Evolutionary conservation across 1,140 invertebrate genomes (phyloP), one percentile per base, ranked within the genome.

Genomic region (Nebria ingens): DNA sequence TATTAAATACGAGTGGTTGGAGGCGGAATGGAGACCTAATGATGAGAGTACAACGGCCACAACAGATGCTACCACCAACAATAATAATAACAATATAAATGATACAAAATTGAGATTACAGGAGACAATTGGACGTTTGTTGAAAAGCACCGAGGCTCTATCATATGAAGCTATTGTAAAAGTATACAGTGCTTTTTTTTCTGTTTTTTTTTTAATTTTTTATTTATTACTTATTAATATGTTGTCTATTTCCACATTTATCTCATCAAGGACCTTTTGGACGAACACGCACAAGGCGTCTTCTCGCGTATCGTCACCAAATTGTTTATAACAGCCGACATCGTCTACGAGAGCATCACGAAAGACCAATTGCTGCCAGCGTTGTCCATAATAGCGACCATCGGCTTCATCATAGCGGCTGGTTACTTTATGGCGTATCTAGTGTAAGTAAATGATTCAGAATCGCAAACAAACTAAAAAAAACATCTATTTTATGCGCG

Each of bases 1-100:
- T 54, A 73, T 96, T n/a, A 90, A 89, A 65, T 97, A 94, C 66
- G 91, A 95, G 65, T 97, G 93, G 92, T 69, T 92, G 2, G 76
- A 80, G 56, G 77, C 78, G 49, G 78, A 78, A 11, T 87, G 83
- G 83, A 67, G 77, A 19, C 67, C 72, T 20, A 58, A 66, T 11
- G 66, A 67, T 22, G 21, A 65, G 40, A 66, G 72, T 52, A 69
- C 74, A n/a, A 73, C 71, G 60, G 64, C 65, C 17, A 4, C 17
- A 4, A 6, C 25, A 29, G 25, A 29, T 29, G 51, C 67, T 11
- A 65, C 71, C 17, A 59, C 68, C 51, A 67, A 62, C 56, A 65
- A 73, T 55, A 69, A 73, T 51, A 79, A 80, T 51, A 72, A 68
- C 53, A 64, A 79, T 25, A 77, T 85, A 58, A 93, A 93, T 69